phyloP scores from a whole-genome alignment of 2,113 vertebrate species.

The Sialia sialis region DNA sequence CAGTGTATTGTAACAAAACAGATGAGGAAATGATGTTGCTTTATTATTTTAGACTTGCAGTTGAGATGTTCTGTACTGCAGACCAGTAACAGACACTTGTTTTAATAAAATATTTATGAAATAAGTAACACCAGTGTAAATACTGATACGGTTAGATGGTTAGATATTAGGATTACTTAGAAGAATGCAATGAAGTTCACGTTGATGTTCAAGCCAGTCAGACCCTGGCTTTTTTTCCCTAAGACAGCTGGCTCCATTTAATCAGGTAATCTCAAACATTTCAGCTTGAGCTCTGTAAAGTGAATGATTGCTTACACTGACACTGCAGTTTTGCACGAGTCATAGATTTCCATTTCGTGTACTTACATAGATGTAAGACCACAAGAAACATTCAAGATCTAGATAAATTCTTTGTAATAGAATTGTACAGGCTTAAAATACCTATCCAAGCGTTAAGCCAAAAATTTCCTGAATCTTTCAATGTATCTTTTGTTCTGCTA shows the following conservation, averaged over 20 bases:
- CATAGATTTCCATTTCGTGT: background rate
- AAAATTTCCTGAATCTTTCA: background rate
- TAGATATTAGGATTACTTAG: background rate
- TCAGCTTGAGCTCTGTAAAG: background rate
- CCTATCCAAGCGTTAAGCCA: background rate
- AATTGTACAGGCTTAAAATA: background rate
- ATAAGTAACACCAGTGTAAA: background rate
- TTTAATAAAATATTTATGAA: background rate
- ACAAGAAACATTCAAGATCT: background rate
- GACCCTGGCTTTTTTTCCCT: background rate
- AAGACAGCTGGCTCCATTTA: background rate
- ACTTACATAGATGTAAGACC: background rate
- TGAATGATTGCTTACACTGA: background rate
- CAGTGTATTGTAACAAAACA: background rate
- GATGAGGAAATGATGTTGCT: background rate
- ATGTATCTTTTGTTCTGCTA: background rate
- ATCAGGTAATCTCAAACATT: background rate
- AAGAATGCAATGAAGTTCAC: background rate
- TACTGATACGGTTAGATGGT: background rate
- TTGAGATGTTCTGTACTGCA: background rate
- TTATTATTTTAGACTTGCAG: background rate
- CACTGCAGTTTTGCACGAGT: background rate
- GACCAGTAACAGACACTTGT: background rate
- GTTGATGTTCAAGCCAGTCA: background rate
- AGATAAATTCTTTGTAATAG: background rate